Percentiles rank a stretch among this genome's conserved stretches.
These are phyloP conservation scores for Armadillidium nasatum DNA, from an alignment of 1,140 invertebrate species.

Conservation along the genomic window DNA sequence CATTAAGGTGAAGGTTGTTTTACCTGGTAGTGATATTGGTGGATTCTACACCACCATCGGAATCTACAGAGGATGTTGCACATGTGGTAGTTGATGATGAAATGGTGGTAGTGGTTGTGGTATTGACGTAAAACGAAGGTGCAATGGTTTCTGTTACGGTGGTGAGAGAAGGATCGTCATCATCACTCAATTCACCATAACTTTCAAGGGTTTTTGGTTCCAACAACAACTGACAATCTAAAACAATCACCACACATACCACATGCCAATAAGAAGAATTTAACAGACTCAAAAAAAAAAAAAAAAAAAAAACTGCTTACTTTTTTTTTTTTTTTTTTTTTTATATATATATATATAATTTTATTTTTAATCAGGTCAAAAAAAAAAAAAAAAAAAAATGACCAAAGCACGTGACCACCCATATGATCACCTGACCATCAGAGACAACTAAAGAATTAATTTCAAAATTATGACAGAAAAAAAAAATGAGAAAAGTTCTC, in stretches of 20 bases:
- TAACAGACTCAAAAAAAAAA: not conserved
- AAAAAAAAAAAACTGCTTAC: too few species aligned
- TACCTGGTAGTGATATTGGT: not conserved
- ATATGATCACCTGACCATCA: too few species aligned
- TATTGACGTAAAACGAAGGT: not conserved
- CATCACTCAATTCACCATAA: conserved; percentile 4
- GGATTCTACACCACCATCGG: not conserved
- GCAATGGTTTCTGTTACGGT: not conserved
- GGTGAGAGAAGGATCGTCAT: not conserved
- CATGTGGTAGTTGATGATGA: not conserved
- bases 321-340: too few species aligned
- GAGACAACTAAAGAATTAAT: too few species aligned
- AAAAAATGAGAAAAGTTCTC: too few species aligned
- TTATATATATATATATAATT: too few species aligned
- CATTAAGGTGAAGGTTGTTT: not conserved
- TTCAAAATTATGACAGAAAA: too few species aligned
- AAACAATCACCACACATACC: conserved; percentile 7
- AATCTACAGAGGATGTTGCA: conserved; percentile 10
- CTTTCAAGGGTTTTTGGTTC: not conserved
- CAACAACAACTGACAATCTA: not conserved
- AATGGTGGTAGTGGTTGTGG: not conserved
- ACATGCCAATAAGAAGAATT: not conserved
- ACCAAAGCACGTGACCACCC: too few species aligned
- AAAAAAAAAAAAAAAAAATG: too few species aligned
- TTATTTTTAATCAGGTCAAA: too few species aligned